Base-by-base conservation (phyloP, 2,797 vertebrate species). In the Furcifer pardalis region DNA sequence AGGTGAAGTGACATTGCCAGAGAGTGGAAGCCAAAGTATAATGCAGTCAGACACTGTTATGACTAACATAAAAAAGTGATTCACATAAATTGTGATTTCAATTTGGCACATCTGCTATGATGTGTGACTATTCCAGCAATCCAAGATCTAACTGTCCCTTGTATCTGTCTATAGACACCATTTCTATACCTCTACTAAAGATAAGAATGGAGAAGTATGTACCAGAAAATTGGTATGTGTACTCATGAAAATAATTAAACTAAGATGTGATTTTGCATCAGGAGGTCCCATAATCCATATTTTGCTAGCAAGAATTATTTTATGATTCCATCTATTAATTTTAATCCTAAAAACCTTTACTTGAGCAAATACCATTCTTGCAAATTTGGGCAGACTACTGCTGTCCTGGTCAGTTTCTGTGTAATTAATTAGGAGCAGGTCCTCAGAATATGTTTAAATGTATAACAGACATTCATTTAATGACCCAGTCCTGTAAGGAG, bases 1-100 rank as follows among this genome's bases (percentile, higher is more conserved):
- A 89, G 85, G 83, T 21, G 78, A 85, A 86, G 82, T 74, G 37
- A 81, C 60, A 13, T 30, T 79, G 60, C 35, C 72, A 86, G 65
- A 25, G 10, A 75, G 23, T 23, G 15, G 21, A n/a, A 87, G 62
- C 59, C 84, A 21, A 73, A 2, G 17, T 79, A 76, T 88, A 85
- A 83, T 81, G 81, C 59, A 74, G 1, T 46, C 62, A 23, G 7
- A 1, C 77, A 81, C 59, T 85, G 77, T 87, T 79, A 74, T 83
- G 63, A 59, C 2, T 79, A 30, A 40, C 9, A 15, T 79, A 81
- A 75, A 15, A 78, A 27, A 77, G 25, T 82, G 83, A 82, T 1
- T 5, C n/a, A 77, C 19, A 68, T 83, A 86, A 79, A 23, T 84
- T 25, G 71, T 37, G 81, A 91, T 49, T 79, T 21, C 37, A 84